Percentiles rank a stretch among this genome's conserved stretches.
phyloP scores from a whole-genome alignment of 2,888 invertebrate species.

The Nomada fucata region DNA sequence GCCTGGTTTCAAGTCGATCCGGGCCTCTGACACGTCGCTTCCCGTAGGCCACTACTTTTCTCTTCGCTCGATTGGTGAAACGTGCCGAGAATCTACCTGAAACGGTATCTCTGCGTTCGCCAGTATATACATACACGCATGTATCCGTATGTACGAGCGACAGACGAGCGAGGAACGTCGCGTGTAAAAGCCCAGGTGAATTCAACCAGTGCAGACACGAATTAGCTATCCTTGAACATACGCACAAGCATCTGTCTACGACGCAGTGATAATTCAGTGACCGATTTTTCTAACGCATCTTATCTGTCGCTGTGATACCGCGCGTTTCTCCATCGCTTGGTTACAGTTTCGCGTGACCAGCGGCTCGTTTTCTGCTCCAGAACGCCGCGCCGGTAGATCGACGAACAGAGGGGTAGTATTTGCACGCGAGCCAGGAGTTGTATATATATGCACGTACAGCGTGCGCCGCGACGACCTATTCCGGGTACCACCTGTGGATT shows the following conservation, averaged over 20 bases:
- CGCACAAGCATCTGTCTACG: background rate
- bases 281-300: conserved; percentile 5
- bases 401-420: background rate
- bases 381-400: too few relatives aligned
- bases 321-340: background rate
- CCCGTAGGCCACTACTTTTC: conserved; percentile 41
- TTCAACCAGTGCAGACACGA: background rate
- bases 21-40: conserved; percentile 59
- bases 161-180: conserved; percentile 1
- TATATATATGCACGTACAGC: background rate
- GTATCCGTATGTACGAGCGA: background rate
- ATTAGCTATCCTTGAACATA: background rate
- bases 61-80: conserved; percentile 43
- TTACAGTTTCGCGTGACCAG: conserved; percentile 2
- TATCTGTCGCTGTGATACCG: conserved; percentile 2
- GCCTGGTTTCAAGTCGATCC: conserved; percentile 65
- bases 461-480: conserved; percentile 10
- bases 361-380: background rate
- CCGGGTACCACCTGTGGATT: conserved; percentile 62
- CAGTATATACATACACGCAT: too few relatives aligned
- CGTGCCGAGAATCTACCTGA: conserved; percentile 24
- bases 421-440: background rate
- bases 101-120: conserved; percentile 27
- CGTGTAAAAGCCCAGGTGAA: background rate
- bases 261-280: conserved; percentile 8